These are phyloP conservation scores for Platyrinchus mystaceus DNA, from an alignment of 2,797 vertebrate species.

Conservation along the genomic window DNA sequence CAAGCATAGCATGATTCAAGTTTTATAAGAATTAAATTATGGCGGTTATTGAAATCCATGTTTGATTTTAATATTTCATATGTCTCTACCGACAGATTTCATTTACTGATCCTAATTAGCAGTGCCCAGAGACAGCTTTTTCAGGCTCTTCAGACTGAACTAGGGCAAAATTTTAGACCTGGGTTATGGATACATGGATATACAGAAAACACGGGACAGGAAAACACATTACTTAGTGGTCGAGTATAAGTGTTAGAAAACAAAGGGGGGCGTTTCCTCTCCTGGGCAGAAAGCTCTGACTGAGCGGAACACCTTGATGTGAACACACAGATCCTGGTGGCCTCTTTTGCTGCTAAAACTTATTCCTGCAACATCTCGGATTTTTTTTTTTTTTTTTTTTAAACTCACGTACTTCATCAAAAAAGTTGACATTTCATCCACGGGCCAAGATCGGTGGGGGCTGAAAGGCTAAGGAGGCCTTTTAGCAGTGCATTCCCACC, in stretches of 20 bases:
- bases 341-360: background rate
- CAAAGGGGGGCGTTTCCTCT: background rate
- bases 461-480: background rate
- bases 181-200: background rate
- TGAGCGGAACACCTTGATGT: background rate
- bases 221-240: background rate
- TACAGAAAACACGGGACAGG: background rate
- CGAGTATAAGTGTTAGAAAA: background rate
- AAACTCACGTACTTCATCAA: background rate
- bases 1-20: background rate
- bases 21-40: slow-evolving; percentile 7
- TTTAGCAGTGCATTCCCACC: accelerated
- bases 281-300: background rate
- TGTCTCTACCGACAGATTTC: slow-evolving; percentile 32
- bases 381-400: background rate
- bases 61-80: slow-evolving; percentile 38
- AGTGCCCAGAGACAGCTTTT: slow-evolving; percentile 10
- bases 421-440: background rate
- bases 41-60: background rate
- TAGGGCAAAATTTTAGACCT: background rate
- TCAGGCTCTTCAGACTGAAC: background rate
- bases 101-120: slow-evolving; percentile 62
- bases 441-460: background rate
- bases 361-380: background rate
- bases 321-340: background rate